Evolutionary conservation across 2,888 invertebrate genomes (phyloP), one percentile per base, ranked within the genome.

Genomic region (Cataglyphis cursor): DNA sequence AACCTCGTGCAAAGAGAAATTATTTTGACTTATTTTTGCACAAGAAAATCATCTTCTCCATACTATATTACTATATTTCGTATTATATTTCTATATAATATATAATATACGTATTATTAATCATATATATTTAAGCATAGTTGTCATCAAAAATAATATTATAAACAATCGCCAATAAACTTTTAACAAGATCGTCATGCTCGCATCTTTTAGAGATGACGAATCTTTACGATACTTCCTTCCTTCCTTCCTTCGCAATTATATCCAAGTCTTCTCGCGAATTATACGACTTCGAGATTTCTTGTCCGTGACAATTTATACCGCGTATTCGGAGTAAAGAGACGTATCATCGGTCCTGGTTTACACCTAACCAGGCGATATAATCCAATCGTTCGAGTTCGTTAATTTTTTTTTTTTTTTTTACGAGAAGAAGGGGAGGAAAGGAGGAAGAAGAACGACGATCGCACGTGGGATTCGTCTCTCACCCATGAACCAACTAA

Each of bases 401-500:
- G 78, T 78, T 70, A 78, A 78, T 76, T 65, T 70, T 6, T 35
- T 65, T 81, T 65, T 76, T 86, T 75, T 44, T 44, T 44, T 18
- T 44, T 15, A 44, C 18, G 44, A 18, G 44, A 44, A 44, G 44
- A 15, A 18, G 18, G 18, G 18, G 44, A 0, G 44, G 5, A 15
- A 15, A 5, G 15, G n/a, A 28, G 48, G n/a, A 8, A 51, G 51
- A 51, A 51, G n/a, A 61, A 31, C 38, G 38, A 61, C 54, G 73
- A 78, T 81, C 62, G 28, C 68, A 74, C 75, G 73, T 73, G 72
- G 59, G 54, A 35, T 81, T 85, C 76, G 82, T 82, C 82, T 54
- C 81, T 64, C 64, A 35, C 51, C 35, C 66, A n/a, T 81, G 78
- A 80, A 81, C 82, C 85, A 61, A 81, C 82, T 83, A 61, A 81